These are phyloP conservation scores for Caenorhabditis briggsae DNA, from an alignment of 1,140 invertebrate species.

Conservation along the genomic window DNA sequence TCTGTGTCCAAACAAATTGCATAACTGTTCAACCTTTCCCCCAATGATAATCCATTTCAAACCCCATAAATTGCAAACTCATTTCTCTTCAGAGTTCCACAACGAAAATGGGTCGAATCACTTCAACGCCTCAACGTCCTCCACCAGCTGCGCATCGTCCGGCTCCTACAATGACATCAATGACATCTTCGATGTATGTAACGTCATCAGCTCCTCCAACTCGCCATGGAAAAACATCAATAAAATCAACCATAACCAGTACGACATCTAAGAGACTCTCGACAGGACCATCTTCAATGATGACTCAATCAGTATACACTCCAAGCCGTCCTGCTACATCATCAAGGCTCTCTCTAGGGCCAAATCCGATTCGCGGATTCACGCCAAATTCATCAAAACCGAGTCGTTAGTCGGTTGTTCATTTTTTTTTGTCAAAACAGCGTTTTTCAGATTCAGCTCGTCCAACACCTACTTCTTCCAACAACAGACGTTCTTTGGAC, in stretches of 20 bases:
- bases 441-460: not conserved
- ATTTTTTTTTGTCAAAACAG: not conserved
- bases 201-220: conserved; percentile 50
- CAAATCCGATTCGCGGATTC: too few relatives aligned
- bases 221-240: not conserved
- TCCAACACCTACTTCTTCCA: not conserved
- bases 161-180: conserved; percentile 46
- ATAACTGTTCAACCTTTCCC: not conserved
- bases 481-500: conserved; percentile 14
- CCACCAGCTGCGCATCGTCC: conserved; percentile 42
- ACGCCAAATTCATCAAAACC: too few relatives aligned
- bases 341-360: not conserved
- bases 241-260: not conserved
- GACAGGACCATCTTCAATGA: not conserved
- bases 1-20: not conserved
- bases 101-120: conserved; percentile 23
- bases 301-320: conserved; percentile 57
- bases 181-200: conserved; percentile 64
- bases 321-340: conserved; percentile 44
- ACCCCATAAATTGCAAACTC: not conserved
- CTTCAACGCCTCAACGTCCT: conserved; percentile 4
- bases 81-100: conserved; percentile 18
- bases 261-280: not conserved
- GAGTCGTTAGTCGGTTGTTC: not conserved
- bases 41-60: not conserved